Conservation (phyloP, 2,797 vertebrate genomes). For the Hyperoplus immaculatus region DNA sequence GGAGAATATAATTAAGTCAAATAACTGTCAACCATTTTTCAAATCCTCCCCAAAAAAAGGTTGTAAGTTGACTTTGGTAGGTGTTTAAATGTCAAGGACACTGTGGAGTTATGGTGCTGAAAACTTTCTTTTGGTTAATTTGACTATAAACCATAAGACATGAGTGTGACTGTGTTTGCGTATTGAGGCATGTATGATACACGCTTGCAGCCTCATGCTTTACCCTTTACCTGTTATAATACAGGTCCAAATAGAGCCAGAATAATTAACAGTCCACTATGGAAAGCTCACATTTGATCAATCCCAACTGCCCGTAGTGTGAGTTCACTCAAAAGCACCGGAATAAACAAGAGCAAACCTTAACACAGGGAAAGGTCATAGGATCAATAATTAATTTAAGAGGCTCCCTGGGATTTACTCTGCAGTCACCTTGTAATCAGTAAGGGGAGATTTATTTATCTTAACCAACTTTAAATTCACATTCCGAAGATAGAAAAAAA, state of each 20-base stretch:
- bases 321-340: slow-evolving; percentile 76
- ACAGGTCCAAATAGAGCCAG: slow-evolving; percentile 54
- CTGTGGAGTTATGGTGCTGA: slow-evolving; percentile 59
- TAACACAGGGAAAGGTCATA: slow-evolving; percentile 84
- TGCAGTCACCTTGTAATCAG: slow-evolving; percentile 79
- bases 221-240: slow-evolving; percentile 57
- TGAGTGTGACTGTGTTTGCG: slow-evolving; percentile 2
- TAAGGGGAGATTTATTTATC: slow-evolving; percentile 85
- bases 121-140: slow-evolving; percentile 66
- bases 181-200: slow-evolving; percentile 37
- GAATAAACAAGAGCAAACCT: slow-evolving; percentile 78
- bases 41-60: slow-evolving; percentile 19
- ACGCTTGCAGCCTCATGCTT: slow-evolving; percentile 22
- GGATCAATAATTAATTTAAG: slow-evolving; percentile 90
- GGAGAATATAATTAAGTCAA: slow-evolving; percentile 76
- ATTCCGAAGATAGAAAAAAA: slow-evolving; percentile 57
- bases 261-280: slow-evolving; percentile 77
- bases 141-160: slow-evolving; percentile 55
- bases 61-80: slow-evolving; percentile 37
- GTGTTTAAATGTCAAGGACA: slow-evolving; percentile 58
- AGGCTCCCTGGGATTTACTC: slow-evolving; percentile 81
- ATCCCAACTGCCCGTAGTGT: slow-evolving; percentile 64
- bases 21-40: slow-evolving; percentile 55
- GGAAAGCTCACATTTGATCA: slow-evolving; percentile 80
- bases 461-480: slow-evolving; percentile 80